Percentiles rank a stretch among this genome's conserved stretches.
Evolutionary conservation across 2,888 invertebrate species (phyloP).

Genomic region (Holacanthella duospinosa): DNA sequence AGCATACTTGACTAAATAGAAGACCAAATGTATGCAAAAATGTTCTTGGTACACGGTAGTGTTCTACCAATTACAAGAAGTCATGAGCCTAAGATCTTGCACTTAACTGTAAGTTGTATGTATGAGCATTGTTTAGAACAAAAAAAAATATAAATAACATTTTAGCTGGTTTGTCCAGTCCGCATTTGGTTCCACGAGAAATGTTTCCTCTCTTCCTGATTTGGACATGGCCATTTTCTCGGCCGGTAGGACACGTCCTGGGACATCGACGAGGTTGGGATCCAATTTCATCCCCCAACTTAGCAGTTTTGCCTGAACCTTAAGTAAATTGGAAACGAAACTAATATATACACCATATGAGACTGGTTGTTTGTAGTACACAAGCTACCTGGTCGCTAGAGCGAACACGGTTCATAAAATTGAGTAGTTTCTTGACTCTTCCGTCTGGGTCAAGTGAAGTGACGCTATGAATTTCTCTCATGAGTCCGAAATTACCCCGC

Average conservation of each 20-base stretch:
- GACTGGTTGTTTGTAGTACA: no score
- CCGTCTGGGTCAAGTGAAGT: conserved; percentile 72
- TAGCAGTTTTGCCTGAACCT: conserved; percentile 51
- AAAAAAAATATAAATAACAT: no score
- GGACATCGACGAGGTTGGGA: conserved; percentile 48
- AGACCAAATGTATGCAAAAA: no score
- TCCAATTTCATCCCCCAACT: conserved; percentile 70
- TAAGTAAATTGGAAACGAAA: no score
- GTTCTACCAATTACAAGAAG: no score
- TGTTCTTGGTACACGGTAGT: no score
- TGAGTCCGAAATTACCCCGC: conserved; percentile 67
- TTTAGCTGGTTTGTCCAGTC: conserved; percentile 69
- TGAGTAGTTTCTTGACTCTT: conserved; percentile 56
- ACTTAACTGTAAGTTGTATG: no score
- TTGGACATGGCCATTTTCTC: conserved; percentile 51
- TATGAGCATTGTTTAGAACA: no score
- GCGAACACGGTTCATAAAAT: conserved; percentile 49
- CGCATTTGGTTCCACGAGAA: conserved; percentile 46
- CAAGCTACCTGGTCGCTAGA: conserved; percentile 19
- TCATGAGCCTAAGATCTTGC: no score
- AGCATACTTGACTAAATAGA: no score
- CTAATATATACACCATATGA: no score
- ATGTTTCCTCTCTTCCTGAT: conserved; percentile 41
- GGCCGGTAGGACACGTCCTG: conserved; percentile 53
- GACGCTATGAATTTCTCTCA: conserved; percentile 69